Evolutionary conservation across 2,113 vertebrate genomes (phyloP), one percentile per base, ranked within the genome.

Genomic region (Leptodactylus fuscus): DNA sequence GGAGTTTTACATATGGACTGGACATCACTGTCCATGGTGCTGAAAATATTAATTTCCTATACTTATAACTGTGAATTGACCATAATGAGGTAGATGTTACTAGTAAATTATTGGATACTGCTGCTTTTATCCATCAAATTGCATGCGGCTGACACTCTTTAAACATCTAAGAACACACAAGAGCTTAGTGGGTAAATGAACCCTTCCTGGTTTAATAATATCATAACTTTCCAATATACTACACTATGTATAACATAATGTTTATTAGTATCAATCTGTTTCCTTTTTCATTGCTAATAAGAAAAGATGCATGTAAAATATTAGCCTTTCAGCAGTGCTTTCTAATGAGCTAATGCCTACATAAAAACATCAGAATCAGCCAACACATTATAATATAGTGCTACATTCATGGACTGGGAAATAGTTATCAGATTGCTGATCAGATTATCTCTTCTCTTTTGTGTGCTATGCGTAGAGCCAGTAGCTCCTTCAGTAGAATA

Each of bases 41-140:
- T 74, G 70, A 24, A 44, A n/a, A 46, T 73, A 41, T 74, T 24
- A 24, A 24, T 74, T 44, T 27, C 15, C 20, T 74, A 27, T 48
- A 15, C 67, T 38, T 38, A 34, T 70, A 34, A 22, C 32, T 29
- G 67, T 70, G 34, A 70, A 70, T 38, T 38, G 67, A 20, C 20
- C 67, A 70, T 27, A 36, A 36, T 36, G 67, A 70, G 34, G 67
- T 22, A 70, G 67, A 34, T 70, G 67, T 65, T 65, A 22, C 60
- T 32, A 20, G 24, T 13, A 32, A 65, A 32, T 65, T 65, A 70
- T 38, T 70, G 20, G 34, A 7, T 11, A 38, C 32, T 70, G 32
- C 67, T 38, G 67, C 67, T 70, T 38, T 38, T 38, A 70, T 38
- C 67, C 34, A 70, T 38, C 34, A 34, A 38, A 38, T 38, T 22